Conservation (phyloP, 1,140 invertebrate species). For the Sminthurinus signatus region DNA sequence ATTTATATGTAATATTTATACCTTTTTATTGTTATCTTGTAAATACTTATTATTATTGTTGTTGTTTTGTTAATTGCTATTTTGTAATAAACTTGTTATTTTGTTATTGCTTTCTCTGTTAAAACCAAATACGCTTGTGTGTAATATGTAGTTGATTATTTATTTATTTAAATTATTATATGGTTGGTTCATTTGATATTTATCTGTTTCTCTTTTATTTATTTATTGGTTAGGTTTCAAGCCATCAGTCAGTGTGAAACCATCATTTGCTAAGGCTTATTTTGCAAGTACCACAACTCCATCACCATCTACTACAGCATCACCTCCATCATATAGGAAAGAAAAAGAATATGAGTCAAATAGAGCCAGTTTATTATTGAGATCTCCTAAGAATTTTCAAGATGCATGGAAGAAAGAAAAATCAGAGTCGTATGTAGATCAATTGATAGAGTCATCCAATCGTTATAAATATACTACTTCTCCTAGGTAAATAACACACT, state of each 20-base stretch:
- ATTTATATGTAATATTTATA: too few relatives aligned
- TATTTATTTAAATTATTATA: too few relatives aligned
- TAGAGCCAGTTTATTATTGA: not conserved
- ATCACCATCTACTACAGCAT: not conserved
- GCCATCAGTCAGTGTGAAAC: slow-evolving; percentile 21
- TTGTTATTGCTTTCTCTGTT: too few relatives aligned
- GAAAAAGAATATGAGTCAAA: not conserved
- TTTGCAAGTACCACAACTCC: slow-evolving; percentile 28
- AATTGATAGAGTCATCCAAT: not conserved
- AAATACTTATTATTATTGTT: too few relatives aligned
- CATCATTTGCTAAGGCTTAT: slow-evolving; percentile 27
- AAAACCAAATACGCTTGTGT: too few relatives aligned
- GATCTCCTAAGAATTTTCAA: not conserved
- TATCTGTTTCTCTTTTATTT: too few relatives aligned
- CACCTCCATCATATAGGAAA: not conserved
- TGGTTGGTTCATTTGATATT: too few relatives aligned
- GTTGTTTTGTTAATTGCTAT: too few relatives aligned
- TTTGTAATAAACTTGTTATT: too few relatives aligned
- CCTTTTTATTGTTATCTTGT: too few relatives aligned
- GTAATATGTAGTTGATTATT: too few relatives aligned
- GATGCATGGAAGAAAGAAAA: not conserved
- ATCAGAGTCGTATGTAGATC: not conserved
- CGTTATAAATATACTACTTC: not conserved
- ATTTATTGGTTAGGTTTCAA: slow-evolving; percentile 32
- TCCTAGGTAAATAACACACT: slow-evolving; percentile 16